These are phyloP conservation scores for Phainopepla nitens DNA, from an alignment of 2,113 vertebrate genomes.

Conservation along the genomic window DNA sequence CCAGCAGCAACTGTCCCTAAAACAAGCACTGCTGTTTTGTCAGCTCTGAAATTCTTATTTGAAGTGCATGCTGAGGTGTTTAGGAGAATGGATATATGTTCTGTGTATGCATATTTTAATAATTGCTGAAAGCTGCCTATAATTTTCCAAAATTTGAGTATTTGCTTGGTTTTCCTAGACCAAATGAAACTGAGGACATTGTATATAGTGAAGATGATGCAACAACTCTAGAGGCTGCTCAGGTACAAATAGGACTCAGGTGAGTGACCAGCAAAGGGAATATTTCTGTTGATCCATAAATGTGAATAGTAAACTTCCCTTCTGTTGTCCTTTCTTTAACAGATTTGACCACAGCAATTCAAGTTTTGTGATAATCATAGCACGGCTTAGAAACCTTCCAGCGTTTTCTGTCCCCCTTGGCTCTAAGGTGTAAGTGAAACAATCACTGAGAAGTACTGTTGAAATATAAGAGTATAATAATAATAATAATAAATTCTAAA, in stretches of 20 bases:
- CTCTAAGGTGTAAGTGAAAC: slow-evolving; percentile 80
- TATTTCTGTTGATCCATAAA: not conserved
- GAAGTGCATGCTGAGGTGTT: not conserved
- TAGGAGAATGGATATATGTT: not conserved
- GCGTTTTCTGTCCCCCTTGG: slow-evolving; percentile 63
- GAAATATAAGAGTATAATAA: not conserved
- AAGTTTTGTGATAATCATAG: slow-evolving; percentile 76
- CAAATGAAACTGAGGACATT: slow-evolving; percentile 72
- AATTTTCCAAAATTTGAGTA: not conserved
- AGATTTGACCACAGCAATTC: slow-evolving; percentile 75
- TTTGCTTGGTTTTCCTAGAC: slow-evolving; percentile 50
- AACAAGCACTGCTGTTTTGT: too few species aligned
- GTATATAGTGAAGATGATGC: slow-evolving; percentile 71
- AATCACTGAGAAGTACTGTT: not conserved
- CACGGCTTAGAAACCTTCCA: slow-evolving; percentile 70
- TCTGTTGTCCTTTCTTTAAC: slow-evolving; percentile 20
- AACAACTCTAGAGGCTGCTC: slow-evolving; percentile 63
- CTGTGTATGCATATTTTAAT: not conserved
- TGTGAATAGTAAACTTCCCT: not conserved
- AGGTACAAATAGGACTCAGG: slow-evolving; percentile 81
- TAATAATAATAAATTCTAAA: not conserved
- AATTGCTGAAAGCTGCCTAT: not conserved
- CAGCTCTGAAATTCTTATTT: not conserved
- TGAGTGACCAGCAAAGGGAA: not conserved
- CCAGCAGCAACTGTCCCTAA: not conserved